Percentiles rank a stretch among this genome's conserved stretches.
Conservation (phyloP, 2,888 invertebrate genomes). For the Alentia gelatinosa region DNA sequence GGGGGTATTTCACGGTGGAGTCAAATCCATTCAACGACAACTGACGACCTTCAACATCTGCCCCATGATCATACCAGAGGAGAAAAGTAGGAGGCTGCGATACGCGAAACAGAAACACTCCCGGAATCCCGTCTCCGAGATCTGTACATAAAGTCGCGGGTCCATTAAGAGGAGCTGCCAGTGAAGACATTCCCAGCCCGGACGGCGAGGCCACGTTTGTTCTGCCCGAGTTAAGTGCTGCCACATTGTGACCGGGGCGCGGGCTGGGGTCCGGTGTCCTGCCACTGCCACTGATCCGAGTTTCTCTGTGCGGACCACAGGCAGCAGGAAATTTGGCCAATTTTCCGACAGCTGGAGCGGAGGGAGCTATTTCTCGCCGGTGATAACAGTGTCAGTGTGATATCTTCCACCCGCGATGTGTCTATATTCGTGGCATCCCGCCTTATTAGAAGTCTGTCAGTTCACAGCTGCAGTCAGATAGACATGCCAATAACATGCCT, state of each 20-base stretch:
- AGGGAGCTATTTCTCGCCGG: background rate
- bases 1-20: too few species aligned
- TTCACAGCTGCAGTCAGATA: background rate
- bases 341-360: background rate
- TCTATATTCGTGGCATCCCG: constrained; percentile 4
- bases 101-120: too few species aligned
- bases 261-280: background rate
- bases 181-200: background rate
- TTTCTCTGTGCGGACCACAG: background rate
- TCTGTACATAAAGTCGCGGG: too few species aligned
- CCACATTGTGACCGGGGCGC: background rate
- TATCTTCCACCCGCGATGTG: constrained; percentile 2
- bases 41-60: too few species aligned
- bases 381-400: constrained; percentile 16
- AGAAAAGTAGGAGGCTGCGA: too few species aligned
- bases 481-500: background rate
- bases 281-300: background rate
- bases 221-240: background rate
- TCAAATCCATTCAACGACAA: too few species aligned
- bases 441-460: background rate
- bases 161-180: too few species aligned
- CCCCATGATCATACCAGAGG: too few species aligned
- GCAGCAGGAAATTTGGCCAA: constrained; percentile 10
- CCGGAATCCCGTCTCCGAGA: too few species aligned
- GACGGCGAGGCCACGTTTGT: background rate